Conservation (phyloP, 2,113 vertebrate genomes). For the pig (Sus scrofa) region DNA sequence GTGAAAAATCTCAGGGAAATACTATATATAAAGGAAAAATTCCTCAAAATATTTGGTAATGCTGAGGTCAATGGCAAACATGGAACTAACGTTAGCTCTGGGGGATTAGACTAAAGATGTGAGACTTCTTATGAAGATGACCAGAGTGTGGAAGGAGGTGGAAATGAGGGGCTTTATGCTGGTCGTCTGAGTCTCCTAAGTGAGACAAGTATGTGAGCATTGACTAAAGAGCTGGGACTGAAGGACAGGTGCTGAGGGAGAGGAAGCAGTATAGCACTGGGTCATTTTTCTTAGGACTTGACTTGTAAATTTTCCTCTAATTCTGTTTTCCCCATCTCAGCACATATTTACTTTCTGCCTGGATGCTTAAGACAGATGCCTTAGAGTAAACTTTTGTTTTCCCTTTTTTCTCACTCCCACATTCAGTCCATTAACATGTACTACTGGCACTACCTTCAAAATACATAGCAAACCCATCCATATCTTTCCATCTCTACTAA, state of each 20-base stretch:
- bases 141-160: not conserved
- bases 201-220: not conserved
- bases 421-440: not conserved
- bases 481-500: not conserved
- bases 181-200: not conserved
- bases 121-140: not conserved
- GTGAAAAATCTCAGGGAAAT: not conserved
- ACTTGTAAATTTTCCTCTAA: not conserved
- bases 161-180: not conserved
- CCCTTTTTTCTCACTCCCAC: not conserved
- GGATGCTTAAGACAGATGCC: not conserved
- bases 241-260: not conserved
- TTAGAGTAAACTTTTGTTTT: not conserved
- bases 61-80: not conserved
- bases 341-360: not conserved
- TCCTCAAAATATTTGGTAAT: not conserved
- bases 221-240: not conserved
- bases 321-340: not conserved
- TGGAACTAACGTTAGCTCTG: not conserved
- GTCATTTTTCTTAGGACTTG: not conserved
- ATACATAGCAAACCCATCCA: not conserved
- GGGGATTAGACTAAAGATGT: not conserved
- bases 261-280: not conserved
- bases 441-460: not conserved
- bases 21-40: not conserved